Percentiles rank a stretch among this genome's conserved stretches.
phyloP scores from a whole-genome alignment of 2,888 invertebrate species.

The Aphrophora alni region DNA sequence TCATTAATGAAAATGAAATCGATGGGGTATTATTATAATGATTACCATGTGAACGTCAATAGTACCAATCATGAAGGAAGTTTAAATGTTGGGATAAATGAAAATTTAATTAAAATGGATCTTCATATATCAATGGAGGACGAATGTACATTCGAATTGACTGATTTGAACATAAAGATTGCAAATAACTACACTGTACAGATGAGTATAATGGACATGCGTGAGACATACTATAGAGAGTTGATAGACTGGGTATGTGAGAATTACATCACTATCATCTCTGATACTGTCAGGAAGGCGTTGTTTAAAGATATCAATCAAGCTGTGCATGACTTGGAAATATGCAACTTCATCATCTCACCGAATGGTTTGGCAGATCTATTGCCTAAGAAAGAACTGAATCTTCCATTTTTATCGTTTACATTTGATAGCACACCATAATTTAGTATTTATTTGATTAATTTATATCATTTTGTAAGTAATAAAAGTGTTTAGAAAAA shows the following conservation, averaged over 20 bases:
- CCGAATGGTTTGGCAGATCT: conserved; percentile 26
- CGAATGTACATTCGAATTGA: conserved; percentile 23
- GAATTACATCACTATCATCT: conserved; percentile 26
- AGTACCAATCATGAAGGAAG: conserved; percentile 11
- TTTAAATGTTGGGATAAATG: conserved; percentile 29
- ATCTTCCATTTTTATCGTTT: conserved; percentile 25
- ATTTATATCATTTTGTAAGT: no score
- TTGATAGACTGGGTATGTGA: conserved; percentile 30
- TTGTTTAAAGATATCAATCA: conserved; percentile 25
- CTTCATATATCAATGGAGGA: conserved; percentile 22
- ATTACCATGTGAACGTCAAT: conserved; percentile 19
- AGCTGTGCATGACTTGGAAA: conserved; percentile 27
- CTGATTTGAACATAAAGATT: conserved; percentile 28
- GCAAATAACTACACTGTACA: conserved; percentile 34
- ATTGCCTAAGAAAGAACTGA: conserved; percentile 24
- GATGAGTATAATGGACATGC: conserved; percentile 25
- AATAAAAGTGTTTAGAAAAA: no score
- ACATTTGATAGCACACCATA: neutral
- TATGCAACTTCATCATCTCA: conserved; percentile 31
- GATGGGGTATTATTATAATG: conserved; percentile 28
- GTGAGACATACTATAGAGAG: conserved; percentile 15
- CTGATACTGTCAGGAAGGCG: conserved; percentile 20
- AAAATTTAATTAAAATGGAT: conserved; percentile 31
- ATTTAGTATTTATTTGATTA: neutral
- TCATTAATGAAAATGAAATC: conserved; percentile 25